phyloP scores from a whole-genome alignment of 2,113 vertebrate species.

The Oxyura jamaicensis region DNA sequence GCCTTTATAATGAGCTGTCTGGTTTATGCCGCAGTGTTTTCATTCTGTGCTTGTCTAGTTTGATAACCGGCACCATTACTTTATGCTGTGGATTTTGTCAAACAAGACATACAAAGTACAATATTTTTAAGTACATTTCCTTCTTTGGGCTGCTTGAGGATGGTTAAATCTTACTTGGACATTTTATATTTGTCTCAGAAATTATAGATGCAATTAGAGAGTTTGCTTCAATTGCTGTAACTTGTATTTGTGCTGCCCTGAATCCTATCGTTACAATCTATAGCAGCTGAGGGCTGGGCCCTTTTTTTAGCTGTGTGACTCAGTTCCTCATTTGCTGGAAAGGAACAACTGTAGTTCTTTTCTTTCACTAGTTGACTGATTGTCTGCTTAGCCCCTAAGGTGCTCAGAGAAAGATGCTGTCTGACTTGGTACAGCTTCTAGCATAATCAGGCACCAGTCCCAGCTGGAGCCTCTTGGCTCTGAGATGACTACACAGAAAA shows the following conservation, averaged over 20 bases:
- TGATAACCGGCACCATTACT: background rate
- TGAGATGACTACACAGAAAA: constrained; percentile 28
- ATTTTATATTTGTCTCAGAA: background rate
- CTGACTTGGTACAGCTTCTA: constrained; percentile 15
- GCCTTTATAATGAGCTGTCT: constrained; percentile 28
- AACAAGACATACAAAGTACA: background rate
- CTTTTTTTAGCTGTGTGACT: constrained; percentile 23
- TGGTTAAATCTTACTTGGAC: background rate
- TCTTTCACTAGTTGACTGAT: background rate
- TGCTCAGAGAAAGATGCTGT: constrained; percentile 16
- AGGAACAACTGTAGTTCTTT: constrained; percentile 5
- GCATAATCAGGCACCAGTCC: constrained; percentile 31
- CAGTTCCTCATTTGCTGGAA: constrained; percentile 34
- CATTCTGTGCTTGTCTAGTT: constrained; percentile 25
- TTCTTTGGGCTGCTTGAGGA: background rate
- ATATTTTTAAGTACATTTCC: background rate
- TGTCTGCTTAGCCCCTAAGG: constrained; percentile 29
- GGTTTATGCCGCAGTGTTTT: background rate
- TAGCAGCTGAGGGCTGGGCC: background rate
- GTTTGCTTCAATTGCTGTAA: background rate
- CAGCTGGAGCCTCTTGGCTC: constrained; percentile 25
- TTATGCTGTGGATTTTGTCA: constrained; percentile 23
- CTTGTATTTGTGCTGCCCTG: constrained; percentile 24
- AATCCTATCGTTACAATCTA: constrained; percentile 14
- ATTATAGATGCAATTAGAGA: background rate